Evolutionary conservation across 30 jellyfish, hydroid and myxozoan species (phyloP), one percentile per base, ranked within the genome.

Genomic region (Aurelia coerulea): DNA sequence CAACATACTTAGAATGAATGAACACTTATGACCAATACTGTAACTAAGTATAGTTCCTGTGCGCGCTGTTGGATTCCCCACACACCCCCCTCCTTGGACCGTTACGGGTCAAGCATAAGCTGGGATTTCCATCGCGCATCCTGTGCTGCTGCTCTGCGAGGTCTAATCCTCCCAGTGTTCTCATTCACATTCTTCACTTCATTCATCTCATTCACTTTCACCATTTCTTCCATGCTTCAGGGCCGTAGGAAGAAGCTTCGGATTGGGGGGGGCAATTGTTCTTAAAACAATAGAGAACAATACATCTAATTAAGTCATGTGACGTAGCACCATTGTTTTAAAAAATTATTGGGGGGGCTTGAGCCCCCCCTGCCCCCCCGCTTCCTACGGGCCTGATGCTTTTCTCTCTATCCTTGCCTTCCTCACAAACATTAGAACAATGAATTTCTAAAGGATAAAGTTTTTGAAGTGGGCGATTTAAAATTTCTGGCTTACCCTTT

Each of bases 11-110:
- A 39, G 50, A 39, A 39, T 39, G 50, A 39, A 39, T 39, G 50
- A 39, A 39, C 50, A 2, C 50, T 39, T 39, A n/a, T n/a, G n/a
- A 8, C 3, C 50, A 2, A 39, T 39, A 2, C 5, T n/a, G n/a
- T n/a, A n/a, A n/a, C n/a, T n/a, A n/a, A n/a, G n/a, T 39, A 0
- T 39, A 0, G 7, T 39, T 39, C 50, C 50, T 39, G 11, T 59
- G 4, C 29, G 68, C 68, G 32, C 68, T 59, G 68, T 16, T 59
- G 68, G 4, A 14, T 59, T 33, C 77, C 87, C 76, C 32, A 85
- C 95, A 85, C 77, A 23, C 84, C 95, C 84, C 95, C 95, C 93
- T 85, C 95, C 89, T 75, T 85, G 89, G 74, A 23, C 72, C 75
- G 35, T 15, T 62, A 13, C 13, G 89, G 56, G 88, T 85, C 95